Conservation (phyloP, 2,888 invertebrate genomes). For the Lathronympha strigana region DNA sequence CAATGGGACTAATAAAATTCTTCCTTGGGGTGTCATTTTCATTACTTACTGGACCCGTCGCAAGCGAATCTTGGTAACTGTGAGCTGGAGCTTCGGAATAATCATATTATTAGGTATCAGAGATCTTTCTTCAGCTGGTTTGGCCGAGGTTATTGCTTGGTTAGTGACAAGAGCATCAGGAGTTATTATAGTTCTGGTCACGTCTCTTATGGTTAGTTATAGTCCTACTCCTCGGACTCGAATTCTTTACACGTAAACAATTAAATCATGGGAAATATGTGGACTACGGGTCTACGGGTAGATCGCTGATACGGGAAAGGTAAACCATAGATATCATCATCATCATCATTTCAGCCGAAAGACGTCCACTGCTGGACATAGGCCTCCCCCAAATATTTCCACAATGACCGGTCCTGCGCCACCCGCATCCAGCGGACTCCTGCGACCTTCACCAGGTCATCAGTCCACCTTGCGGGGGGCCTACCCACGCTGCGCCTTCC, state of each 20-base stretch:
- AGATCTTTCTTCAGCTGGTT: neutral
- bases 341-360: too few species aligned
- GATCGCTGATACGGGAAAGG: conserved; percentile 6
- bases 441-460: too few species aligned
- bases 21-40: neutral
- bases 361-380: too few species aligned
- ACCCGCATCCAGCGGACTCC: too few species aligned
- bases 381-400: too few species aligned
- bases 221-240: neutral
- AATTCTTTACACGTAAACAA: conserved; percentile 39
- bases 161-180: neutral
- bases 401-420: too few species aligned
- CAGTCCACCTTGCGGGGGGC: too few species aligned
- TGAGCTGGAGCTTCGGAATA: neutral
- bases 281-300: conserved; percentile 25
- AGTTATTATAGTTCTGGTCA: conserved; percentile 30
- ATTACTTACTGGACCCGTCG: neutral
- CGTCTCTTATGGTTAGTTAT: conserved; percentile 32
- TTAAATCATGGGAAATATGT: conserved; percentile 34
- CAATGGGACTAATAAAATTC: conserved; percentile 11
- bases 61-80: neutral
- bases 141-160: neutral
- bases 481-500: too few species aligned
- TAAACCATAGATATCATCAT: neutral
- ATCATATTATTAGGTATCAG: too few species aligned